phyloP scores from a whole-genome alignment of 2,113 vertebrate genomes.

The Hemichromis elongatus region DNA sequence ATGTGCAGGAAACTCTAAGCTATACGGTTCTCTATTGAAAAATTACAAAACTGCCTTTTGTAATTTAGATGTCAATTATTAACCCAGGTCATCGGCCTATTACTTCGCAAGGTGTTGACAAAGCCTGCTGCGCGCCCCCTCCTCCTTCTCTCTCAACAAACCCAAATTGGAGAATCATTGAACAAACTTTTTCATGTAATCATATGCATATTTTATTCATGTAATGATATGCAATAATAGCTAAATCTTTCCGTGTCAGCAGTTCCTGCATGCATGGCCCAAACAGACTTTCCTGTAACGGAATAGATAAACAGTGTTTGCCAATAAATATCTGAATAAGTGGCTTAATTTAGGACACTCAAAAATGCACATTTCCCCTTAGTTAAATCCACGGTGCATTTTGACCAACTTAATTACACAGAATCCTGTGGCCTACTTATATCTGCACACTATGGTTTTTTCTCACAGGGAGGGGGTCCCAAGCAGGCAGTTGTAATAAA shows the following conservation, averaged over 20 bases:
- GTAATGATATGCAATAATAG: constrained; percentile 62
- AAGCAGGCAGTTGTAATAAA: constrained; percentile 3
- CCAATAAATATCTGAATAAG: constrained; percentile 13
- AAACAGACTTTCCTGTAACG: constrained; percentile 37
- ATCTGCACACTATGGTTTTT: constrained; percentile 2
- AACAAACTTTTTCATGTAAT: constrained; percentile 65
- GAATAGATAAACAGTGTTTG: constrained; percentile 38
- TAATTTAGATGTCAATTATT: constrained; percentile 39
- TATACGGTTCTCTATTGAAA: neutral
- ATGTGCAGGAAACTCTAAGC: no score
- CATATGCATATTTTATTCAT: constrained; percentile 65
- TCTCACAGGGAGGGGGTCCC: neutral
- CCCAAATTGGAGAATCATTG: constrained; percentile 48
- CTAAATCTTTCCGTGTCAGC: constrained; percentile 39
- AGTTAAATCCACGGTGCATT: constrained; percentile 16
- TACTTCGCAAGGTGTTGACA: constrained; percentile 39
- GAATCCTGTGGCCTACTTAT: constrained; percentile 12
- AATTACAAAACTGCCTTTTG: constrained; percentile 14
- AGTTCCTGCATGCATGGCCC: constrained; percentile 22
- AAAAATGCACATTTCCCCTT: constrained; percentile 11
- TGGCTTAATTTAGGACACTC: constrained; percentile 24
- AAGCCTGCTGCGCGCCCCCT: neutral
- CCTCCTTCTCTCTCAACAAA: constrained; percentile 32
- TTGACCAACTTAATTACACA: constrained; percentile 32
- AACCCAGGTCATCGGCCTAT: constrained; percentile 34